phyloP scores from a whole-genome alignment of 2,113 vertebrate genomes.

The Phrynocephalus versicolor region DNA sequence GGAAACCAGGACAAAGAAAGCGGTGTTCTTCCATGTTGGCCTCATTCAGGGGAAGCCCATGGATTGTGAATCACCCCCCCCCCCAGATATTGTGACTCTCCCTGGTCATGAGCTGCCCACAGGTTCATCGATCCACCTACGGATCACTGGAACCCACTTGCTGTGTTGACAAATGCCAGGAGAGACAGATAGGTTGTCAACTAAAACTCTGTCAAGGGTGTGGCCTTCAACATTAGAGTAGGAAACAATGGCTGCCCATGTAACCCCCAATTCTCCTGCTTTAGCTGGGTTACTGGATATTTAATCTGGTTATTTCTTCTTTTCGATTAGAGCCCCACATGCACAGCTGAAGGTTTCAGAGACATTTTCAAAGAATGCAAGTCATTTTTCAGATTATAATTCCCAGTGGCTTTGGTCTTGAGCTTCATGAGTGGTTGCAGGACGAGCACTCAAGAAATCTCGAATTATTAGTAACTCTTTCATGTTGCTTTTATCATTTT shows the following conservation, averaged over 20 bases:
- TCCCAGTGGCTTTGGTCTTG: neutral
- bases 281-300: too few species aligned
- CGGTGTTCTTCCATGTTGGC: too few species aligned
- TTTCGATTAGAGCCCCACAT: neutral
- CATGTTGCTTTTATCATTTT: neutral
- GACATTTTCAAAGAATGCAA: neutral
- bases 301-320: neutral
- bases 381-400: neutral
- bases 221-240: too few species aligned
- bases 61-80: too few species aligned
- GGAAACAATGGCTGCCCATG: neutral
- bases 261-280: neutral
- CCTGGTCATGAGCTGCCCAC: too few species aligned
- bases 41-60: too few species aligned
- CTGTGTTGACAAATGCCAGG: too few species aligned
- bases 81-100: too few species aligned
- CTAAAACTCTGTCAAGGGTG: too few species aligned
- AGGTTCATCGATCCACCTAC: neutral
- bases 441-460: neutral
- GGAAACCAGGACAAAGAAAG: too few species aligned
- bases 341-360: neutral
- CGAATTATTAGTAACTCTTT: neutral
- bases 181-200: too few species aligned
- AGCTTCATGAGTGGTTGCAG: neutral
- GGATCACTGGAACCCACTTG: too few species aligned